A percentile compares a stretch with the other conserved stretches of the same genome.
These are phyloP conservation scores for Pseudomyrmex concolor DNA, from an alignment of 1,140 invertebrate genomes.

Conservation along the genomic window DNA sequence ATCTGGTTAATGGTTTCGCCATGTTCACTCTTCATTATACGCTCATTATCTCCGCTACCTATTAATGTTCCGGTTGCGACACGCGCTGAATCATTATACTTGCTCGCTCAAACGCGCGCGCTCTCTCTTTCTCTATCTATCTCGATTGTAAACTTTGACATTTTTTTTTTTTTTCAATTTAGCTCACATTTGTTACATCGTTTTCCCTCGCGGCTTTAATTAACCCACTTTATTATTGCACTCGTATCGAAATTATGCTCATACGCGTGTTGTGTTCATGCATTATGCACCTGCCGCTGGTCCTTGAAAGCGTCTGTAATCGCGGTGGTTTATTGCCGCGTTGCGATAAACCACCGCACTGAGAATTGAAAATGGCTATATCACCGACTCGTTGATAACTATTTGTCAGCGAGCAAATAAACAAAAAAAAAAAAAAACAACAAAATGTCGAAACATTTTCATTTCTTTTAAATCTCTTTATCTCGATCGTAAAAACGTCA, in stretches of 20 bases:
- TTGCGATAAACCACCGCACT: constrained; percentile 63
- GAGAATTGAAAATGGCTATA: constrained; percentile 63
- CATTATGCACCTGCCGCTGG: constrained; percentile 52
- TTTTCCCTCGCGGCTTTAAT: constrained; percentile 51
- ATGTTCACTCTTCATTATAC: constrained; percentile 36
- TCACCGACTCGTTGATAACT: constrained; percentile 69
- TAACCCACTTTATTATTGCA: constrained; percentile 46
- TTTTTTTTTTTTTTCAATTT: constrained; percentile 37
- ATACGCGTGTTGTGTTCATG: constrained; percentile 14
- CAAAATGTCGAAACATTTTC: too few species aligned
- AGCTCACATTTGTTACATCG: constrained; percentile 49
- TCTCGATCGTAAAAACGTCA: constrained; percentile 34
- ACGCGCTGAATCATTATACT: constrained; percentile 29
- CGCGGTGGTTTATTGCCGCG: constrained; percentile 65
- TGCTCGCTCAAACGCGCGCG: constrained; percentile 7
- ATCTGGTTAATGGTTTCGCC: constrained; percentile 26
- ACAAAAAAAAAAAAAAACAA: constrained; percentile 63
- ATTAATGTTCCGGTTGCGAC: constrained; percentile 51
- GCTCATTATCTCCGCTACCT: constrained; percentile 39
- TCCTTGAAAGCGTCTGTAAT: constrained; percentile 60
- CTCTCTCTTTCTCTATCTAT: neutral
- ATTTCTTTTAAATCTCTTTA: too few species aligned
- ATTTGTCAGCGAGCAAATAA: constrained; percentile 73
- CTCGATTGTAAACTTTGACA: constrained; percentile 34
- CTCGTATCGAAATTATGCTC: constrained; percentile 42